Evolutionary conservation across 1,140 invertebrate genomes (phyloP).

Genomic region (Calliphora vicina): DNA sequence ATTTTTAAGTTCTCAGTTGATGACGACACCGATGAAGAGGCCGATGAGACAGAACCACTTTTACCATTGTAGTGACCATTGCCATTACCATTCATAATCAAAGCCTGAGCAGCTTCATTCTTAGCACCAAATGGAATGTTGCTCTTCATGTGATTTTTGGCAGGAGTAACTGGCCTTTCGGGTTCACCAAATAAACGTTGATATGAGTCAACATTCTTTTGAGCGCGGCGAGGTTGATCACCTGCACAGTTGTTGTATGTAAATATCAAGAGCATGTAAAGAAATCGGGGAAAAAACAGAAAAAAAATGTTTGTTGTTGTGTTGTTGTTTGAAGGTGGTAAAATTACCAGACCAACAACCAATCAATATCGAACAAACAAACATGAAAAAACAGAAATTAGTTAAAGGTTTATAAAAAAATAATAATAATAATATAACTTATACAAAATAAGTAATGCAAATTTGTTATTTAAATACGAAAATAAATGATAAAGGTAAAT

Average conservation of each 20-base stretch:
- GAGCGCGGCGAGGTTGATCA: slow-evolving; percentile 57
- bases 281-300: neutral
- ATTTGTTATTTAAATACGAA: too few relatives aligned
- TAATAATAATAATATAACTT: too few relatives aligned
- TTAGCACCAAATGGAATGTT: slow-evolving; percentile 61
- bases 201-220: slow-evolving; percentile 55
- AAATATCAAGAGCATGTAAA: too few relatives aligned
- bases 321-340: slow-evolving; percentile 20
- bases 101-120: slow-evolving; percentile 48
- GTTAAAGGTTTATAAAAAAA: neutral
- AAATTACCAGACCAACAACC: neutral
- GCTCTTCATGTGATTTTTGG: slow-evolving; percentile 62
- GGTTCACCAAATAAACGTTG: slow-evolving; percentile 60
- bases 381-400: slow-evolving; percentile 26
- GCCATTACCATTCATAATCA: slow-evolving; percentile 50
- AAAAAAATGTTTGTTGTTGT: slow-evolving; percentile 18
- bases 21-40: slow-evolving; percentile 59
- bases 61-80: slow-evolving; percentile 52
- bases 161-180: slow-evolving; percentile 55
- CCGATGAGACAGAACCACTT: slow-evolving; percentile 55
- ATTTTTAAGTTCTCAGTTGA: slow-evolving; percentile 61
- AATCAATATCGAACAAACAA: neutral
- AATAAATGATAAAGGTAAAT: too few relatives aligned
- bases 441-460: too few relatives aligned
- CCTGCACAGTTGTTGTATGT: too few relatives aligned